Base-by-base conservation (phyloP, 2,888 invertebrate species). In the Congeria kusceri region DNA sequence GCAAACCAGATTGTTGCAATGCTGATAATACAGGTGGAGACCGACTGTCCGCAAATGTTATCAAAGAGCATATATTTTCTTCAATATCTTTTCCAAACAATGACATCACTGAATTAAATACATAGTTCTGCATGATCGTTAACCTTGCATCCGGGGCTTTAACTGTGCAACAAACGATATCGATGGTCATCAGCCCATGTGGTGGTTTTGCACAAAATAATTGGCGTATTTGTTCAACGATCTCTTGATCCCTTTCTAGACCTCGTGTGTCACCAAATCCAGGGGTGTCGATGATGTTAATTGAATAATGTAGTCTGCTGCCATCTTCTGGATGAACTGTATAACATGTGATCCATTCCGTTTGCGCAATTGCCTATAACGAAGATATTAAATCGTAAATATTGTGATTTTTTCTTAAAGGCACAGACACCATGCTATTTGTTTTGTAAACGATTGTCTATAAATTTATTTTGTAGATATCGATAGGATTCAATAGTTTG, bases 31-130 rank as follows among this genome's bases (percentile, higher is more conserved):
- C 80, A 46, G 80, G 80, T 13, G 80, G 80, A 39, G 66, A 67
- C n/a, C 74, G 63, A 5, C 73, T 71, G 39, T 80, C 80, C 13
- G 80, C 77, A 47, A 80, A 80, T 20, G 80, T 80, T 32, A 80
- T 74, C 32, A 74, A 32, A 27, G 66, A 63, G 64, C 67, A 73
- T 13, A 80, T 74, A n/a, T 80, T 77, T 9, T 66, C 59, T 13
- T 63, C 49, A 28, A 77, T 74, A 49, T 80, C 80, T 15, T 57
- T 65, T 25, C 80, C 80, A 64, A 80, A 80, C 27, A 80, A 28
- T 4, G 77, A 73, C 13, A 77, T 32, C n/a, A 80, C 77, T 25
- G 74, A 57, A 23, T 80, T 67, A 56, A 77, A 70, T 20, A 80
- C 77, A 64, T 80, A 80, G 18, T 49, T 69, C 70, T 77, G 77